phyloP scores from a whole-genome alignment of 2,113 vertebrate species.

The Pelecanus crispus region DNA sequence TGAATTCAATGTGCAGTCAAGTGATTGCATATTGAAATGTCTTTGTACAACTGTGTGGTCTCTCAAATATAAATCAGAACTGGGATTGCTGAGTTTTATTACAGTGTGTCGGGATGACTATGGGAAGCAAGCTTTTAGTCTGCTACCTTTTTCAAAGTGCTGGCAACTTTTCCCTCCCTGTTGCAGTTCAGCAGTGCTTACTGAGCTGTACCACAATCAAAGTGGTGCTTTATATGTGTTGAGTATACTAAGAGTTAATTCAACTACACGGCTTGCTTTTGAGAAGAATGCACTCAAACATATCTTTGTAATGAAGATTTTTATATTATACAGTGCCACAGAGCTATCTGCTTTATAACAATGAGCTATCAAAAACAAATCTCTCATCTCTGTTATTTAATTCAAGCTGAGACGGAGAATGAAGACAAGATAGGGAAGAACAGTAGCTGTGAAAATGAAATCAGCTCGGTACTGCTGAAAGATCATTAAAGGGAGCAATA shows the following conservation, averaged over 20 bases:
- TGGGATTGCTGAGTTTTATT: neutral
- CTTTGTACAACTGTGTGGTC: neutral
- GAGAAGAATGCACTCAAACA: neutral
- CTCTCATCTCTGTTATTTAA: slow-evolving; percentile 18
- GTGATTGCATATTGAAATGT: neutral
- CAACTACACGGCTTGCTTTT: neutral
- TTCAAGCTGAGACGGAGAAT: slow-evolving; percentile 31
- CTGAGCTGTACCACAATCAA: neutral
- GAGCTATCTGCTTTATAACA: neutral
- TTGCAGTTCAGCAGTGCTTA: neutral
- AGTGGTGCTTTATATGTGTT: neutral
- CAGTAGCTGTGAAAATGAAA: neutral
- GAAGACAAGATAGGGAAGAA: slow-evolving; percentile 15
- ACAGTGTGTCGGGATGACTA: neutral
- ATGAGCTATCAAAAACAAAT: slow-evolving; percentile 40
- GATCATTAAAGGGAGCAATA: slow-evolving; percentile 17
- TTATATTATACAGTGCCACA: neutral
- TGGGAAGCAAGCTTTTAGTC: neutral
- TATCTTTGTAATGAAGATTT: slow-evolving; percentile 20
- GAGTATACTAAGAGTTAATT: slow-evolving; percentile 31
- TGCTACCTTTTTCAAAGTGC: neutral
- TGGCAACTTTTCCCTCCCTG: neutral
- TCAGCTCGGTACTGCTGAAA: neutral
- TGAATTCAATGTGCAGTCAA: neutral
- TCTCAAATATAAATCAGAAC: neutral